Conservation (phyloP, 1,140 invertebrate genomes). For the Globodera rostochiensis region DNA sequence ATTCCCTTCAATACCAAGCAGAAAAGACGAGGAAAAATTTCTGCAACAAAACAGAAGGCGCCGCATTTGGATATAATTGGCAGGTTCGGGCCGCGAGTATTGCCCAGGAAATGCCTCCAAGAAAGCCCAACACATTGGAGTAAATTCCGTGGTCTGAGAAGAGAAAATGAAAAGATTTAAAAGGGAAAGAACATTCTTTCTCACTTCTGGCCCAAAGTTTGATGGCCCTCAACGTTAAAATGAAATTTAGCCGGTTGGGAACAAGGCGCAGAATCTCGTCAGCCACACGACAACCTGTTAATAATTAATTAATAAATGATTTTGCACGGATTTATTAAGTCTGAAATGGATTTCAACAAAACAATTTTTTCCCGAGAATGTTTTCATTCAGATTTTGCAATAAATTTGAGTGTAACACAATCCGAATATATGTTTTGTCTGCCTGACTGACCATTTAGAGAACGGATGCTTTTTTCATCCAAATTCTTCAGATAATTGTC, state of each 20-base stretch:
- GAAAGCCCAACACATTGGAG: conserved; percentile 93
- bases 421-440: too few relatives aligned
- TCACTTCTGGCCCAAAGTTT: conserved; percentile 98
- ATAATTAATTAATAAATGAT: conserved; percentile 21
- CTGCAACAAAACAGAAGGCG: conserved; percentile 87
- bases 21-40: conserved; percentile 98
- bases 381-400: too few relatives aligned
- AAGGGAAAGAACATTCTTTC: conserved; percentile 65
- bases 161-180: conserved; percentile 11
- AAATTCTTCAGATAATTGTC: conserved; percentile 90
- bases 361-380: too few relatives aligned
- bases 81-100: conserved; percentile 97
- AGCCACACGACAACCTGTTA: conserved; percentile 84
- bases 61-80: conserved; percentile 95
- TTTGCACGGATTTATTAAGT: conserved; percentile 13
- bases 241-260: conserved; percentile 90
- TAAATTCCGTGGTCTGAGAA: conserved; percentile 82
- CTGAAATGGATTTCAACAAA: too few relatives aligned
- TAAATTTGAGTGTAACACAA: too few relatives aligned
- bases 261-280: conserved; percentile 95
- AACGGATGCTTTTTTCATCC: conserved; percentile 91
- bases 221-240: conserved; percentile 86
- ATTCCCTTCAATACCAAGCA: conserved; percentile 73
- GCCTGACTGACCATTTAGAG: conserved; percentile 77
- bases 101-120: conserved; percentile 98